Evolutionary conservation across 2,888 invertebrate genomes (phyloP).

Genomic region (Congeria kusceri): DNA sequence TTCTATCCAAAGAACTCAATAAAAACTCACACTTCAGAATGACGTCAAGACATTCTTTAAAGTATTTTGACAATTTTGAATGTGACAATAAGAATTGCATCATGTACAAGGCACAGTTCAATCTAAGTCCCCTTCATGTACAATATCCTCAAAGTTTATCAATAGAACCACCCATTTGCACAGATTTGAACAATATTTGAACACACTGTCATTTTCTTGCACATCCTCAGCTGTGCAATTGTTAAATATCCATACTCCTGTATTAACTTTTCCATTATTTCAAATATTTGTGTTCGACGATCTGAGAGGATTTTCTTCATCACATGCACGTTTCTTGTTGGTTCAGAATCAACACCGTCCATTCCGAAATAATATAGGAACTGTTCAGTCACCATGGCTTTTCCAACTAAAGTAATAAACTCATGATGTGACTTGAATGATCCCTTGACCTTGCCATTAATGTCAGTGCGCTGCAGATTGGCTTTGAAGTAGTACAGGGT

Average conservation of each 20-base stretch:
- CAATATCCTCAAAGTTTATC: conserved; percentile 51
- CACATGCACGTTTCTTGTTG: conserved; percentile 87
- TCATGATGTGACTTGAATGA: conserved; percentile 15
- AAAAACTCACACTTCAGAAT: conserved; percentile 23
- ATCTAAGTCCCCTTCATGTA: conserved; percentile 45
- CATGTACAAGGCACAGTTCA: conserved; percentile 8
- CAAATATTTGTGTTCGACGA: neutral
- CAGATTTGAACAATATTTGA: conserved; percentile 6
- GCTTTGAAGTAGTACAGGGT: conserved; percentile 14
- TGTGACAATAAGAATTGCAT: conserved; percentile 47
- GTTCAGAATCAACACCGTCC: conserved; percentile 88
- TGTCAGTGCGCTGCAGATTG: conserved; percentile 11
- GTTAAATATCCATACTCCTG: too few relatives aligned
- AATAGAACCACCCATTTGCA: conserved; percentile 29
- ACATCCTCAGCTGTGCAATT: too few relatives aligned
- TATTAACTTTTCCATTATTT: too few relatives aligned
- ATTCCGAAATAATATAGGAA: conserved; percentile 89
- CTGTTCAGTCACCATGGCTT: conserved; percentile 89
- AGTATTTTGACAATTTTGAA: conserved; percentile 34
- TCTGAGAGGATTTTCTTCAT: neutral
- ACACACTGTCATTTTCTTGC: conserved; percentile 2
- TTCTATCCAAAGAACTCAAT: conserved; percentile 37
- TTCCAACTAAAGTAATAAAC: conserved; percentile 21
- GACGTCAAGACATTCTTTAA: conserved; percentile 32
- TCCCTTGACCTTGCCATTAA: conserved; percentile 19